phyloP scores from a whole-genome alignment of 2,888 invertebrate species.

The Parascotia fuliginaria region DNA sequence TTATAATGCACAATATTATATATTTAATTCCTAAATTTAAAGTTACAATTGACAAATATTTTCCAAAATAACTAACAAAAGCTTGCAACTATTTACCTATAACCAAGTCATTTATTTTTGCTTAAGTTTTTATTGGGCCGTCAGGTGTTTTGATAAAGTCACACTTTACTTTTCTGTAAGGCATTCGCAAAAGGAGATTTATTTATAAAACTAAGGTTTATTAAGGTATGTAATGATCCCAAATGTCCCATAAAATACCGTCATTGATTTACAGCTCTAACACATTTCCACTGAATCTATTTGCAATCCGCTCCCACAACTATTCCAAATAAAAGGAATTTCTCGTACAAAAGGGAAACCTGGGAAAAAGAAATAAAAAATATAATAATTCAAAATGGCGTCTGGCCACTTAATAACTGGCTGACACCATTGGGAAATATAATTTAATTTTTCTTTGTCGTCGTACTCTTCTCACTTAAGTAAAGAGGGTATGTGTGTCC shows the following conservation, averaged over 20 bases:
- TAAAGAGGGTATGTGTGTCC: conserved; percentile 52
- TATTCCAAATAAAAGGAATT: conserved; percentile 82
- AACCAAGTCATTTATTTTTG: neutral
- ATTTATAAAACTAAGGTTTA: conserved; percentile 41
- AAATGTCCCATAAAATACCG: conserved; percentile 51
- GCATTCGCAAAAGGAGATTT: conserved; percentile 25
- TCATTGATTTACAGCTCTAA: conserved; percentile 62
- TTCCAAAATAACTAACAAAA: no score
- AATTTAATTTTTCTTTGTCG: conserved; percentile 83
- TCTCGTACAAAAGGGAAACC: conserved; percentile 77
- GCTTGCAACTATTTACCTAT: no score
- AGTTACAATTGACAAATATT: no score
- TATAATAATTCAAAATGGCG: conserved; percentile 86
- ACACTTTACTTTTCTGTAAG: neutral
- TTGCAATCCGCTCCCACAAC: conserved; percentile 73
- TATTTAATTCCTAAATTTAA: no score
- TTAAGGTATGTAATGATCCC: conserved; percentile 54
- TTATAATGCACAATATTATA: no score
- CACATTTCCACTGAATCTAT: conserved; percentile 65
- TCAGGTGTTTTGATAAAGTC: neutral
- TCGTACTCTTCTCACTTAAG: conserved; percentile 56
- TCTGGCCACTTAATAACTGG: conserved; percentile 86
- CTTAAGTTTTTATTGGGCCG: neutral
- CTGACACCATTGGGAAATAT: conserved; percentile 87
- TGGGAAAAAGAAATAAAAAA: conserved; percentile 79